Conservation (phyloP, 2,113 vertebrate genomes). For the Cnemophilus loriae region DNA sequence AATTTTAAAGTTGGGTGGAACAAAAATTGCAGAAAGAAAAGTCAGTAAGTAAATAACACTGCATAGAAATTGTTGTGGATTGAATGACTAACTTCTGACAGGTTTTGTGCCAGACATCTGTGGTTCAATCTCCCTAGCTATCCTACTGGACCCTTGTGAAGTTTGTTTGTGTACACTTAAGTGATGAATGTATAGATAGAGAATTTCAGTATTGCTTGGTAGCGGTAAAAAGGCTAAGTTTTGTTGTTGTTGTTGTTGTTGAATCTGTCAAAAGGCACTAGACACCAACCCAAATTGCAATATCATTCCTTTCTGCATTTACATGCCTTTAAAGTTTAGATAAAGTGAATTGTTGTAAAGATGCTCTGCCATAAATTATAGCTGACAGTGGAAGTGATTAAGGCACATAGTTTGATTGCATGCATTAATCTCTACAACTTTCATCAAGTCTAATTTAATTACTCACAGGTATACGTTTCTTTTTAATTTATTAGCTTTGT, state of each 20-base stretch:
- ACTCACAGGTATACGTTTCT: constrained; percentile 42
- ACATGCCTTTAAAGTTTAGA: constrained; percentile 1
- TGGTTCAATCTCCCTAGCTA: neutral
- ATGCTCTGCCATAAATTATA: constrained; percentile 51
- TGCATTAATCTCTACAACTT: constrained; percentile 65
- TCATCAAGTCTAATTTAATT: constrained; percentile 60
- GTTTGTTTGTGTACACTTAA: neutral
- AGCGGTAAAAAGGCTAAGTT: neutral
- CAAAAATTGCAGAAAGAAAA: neutral
- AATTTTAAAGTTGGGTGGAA: neutral
- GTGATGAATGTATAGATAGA: neutral
- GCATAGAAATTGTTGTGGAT: neutral
- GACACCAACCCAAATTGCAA: neutral
- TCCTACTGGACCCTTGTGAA: neutral
- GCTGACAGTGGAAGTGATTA: constrained; percentile 62
- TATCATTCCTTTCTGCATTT: neutral
- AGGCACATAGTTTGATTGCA: constrained; percentile 53
- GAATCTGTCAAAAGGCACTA: neutral
- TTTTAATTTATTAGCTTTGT: constrained; percentile 64
- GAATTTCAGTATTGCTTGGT: neutral
- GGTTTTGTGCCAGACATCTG: neutral
- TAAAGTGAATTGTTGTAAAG: constrained; percentile 28
- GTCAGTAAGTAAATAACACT: neutral
- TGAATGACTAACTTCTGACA: neutral
- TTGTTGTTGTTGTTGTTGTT: neutral